phyloP scores from a whole-genome alignment of 2,113 vertebrate genomes.

The Aldabrachelys gigantea region DNA sequence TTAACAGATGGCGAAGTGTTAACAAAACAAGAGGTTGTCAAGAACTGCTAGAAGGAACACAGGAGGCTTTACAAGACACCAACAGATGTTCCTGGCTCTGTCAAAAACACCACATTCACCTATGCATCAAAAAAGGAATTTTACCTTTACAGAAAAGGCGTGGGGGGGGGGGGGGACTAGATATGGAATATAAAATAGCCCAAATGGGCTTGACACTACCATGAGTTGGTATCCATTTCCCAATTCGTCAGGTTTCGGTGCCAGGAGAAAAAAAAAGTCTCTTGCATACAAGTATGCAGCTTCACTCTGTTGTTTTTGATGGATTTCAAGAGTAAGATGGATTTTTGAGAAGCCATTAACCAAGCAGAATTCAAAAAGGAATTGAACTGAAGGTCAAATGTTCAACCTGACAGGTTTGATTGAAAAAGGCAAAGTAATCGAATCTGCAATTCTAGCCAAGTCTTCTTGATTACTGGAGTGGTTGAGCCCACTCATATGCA shows the following conservation, averaged over 20 bases:
- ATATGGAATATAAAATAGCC: not conserved
- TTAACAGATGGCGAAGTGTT: slow-evolving; percentile 69
- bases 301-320: slow-evolving; percentile 3
- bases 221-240: not conserved
- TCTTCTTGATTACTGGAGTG: not conserved
- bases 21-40: slow-evolving; percentile 47
- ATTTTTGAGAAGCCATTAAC: slow-evolving; percentile 58
- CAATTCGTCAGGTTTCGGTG: not conserved
- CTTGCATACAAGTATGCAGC: not conserved
- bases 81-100: slow-evolving; percentile 50
- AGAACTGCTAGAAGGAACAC: slow-evolving; percentile 32
- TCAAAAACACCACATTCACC: slow-evolving; percentile 2
- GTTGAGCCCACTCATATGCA: not conserved
- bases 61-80: slow-evolving; percentile 14
- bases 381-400: slow-evolving; percentile 42
- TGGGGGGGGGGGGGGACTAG: not conserved
- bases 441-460: not conserved
- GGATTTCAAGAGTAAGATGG: not conserved
- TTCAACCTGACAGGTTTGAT: slow-evolving; percentile 10
- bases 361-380: slow-evolving; percentile 36
- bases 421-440: slow-evolving; percentile 47
- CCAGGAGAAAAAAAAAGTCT: not conserved
- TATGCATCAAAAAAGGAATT: slow-evolving; percentile 4
- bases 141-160: not conserved
- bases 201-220: not conserved